Base-by-base conservation (phyloP, 2,113 vertebrate genomes). In the Psilopogon haemacephalus region DNA sequence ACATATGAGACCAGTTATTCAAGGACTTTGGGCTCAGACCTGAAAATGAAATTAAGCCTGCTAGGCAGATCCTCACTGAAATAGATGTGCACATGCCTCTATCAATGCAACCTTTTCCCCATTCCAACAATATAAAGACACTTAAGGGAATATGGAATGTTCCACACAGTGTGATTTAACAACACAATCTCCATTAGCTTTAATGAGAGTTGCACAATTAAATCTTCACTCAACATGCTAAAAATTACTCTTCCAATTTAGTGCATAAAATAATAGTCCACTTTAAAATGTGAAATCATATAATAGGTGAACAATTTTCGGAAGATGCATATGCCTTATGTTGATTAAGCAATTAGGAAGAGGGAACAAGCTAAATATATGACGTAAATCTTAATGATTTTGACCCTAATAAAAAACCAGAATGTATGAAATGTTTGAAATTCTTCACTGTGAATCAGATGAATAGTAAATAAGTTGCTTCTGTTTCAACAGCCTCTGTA, bases 141-240 rank as follows among this genome's bases (percentile, higher is more conserved):
- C 90, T 88, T 95, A 85, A 94, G 63, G 78, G 84, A 65, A 92
- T 93, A 78, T 35, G 46, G 75, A 94, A 83, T 69, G 64, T 87
- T 95, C 73, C 37, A 11, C 64, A 54, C 0, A 4, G 59, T 18
- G 6, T 91, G 82, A 92, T 94, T 82, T 86, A 95, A 92, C 74
- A 67, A 85, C 85, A 84, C 56, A 78, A 40, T 74, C 44, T 82
- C 87, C 74, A 79, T 95, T 94, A 96, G n/a, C 44, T 88, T 72
- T 97, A 93, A 96, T 58, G 86, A 96, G 79, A 32, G 7, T 35
- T 89, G 28, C 52, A 72, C 35, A 78, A 78, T 91, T 93, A 88
- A 90, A 65, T 95, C 76, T 85, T 86, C 71, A 69, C 3, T 1
- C 20, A 78, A 35, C 7, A 1, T 82, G 58, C 26, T 81, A 82